phyloP scores from a whole-genome alignment of 2,113 vertebrate genomes.

The Amblyornis subalaris region DNA sequence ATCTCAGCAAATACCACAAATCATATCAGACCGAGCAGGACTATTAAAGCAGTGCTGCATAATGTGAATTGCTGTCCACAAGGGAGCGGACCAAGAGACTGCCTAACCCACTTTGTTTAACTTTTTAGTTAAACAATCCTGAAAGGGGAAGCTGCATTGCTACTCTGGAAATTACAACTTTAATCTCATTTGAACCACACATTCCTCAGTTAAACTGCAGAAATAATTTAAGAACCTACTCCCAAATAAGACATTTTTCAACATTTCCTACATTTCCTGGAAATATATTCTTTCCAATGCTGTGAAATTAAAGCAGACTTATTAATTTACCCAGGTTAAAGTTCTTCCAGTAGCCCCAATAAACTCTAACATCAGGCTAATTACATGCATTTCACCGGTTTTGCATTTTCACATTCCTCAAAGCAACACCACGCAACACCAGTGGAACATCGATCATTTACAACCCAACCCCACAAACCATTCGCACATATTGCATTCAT shows the following conservation, averaged over 20 bases:
- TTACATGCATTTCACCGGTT: not conserved
- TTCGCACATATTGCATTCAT: not conserved
- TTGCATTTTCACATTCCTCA: not conserved
- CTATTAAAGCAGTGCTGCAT: conserved; percentile 26
- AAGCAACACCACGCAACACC: not conserved
- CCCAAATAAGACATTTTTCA: conserved; percentile 17
- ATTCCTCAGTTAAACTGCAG: conserved; percentile 37
- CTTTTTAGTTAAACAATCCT: conserved; percentile 50
- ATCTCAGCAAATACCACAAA: conserved; percentile 61
- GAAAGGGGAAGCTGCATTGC: conserved; percentile 28
- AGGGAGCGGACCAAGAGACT: conserved; percentile 23
- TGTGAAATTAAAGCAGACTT: not conserved
- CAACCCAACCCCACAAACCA: not conserved
- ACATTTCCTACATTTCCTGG: conserved; percentile 33
- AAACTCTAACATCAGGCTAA: not conserved
- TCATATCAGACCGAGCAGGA: conserved; percentile 25
- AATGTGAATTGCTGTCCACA: conserved; percentile 32
- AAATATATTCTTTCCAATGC: not conserved
- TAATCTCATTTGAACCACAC: conserved; percentile 21
- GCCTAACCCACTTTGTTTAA: conserved; percentile 52
- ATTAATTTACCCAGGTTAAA: not conserved
- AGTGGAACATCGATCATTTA: not conserved
- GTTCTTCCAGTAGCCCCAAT: not conserved
- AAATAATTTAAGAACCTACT: conserved; percentile 26
- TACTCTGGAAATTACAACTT: conserved; percentile 34